Evolutionary conservation across 2,797 vertebrate genomes (phyloP).

Genomic region (Cossypha dichroa): DNA sequence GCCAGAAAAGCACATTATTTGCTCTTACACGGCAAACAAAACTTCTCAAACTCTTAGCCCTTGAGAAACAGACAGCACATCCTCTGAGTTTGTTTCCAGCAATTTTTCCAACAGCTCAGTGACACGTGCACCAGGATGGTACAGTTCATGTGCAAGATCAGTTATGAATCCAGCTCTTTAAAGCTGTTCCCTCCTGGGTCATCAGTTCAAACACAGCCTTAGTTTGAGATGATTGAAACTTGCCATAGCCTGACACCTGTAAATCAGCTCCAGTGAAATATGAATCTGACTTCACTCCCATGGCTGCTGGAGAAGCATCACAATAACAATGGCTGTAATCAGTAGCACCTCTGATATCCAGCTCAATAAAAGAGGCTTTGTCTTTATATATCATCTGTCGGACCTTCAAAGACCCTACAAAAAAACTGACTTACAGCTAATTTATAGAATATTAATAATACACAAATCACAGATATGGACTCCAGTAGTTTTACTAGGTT

Average conservation of each 20-base stretch:
- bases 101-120: background rate
- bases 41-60: background rate
- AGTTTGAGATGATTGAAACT: background rate
- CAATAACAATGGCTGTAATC: background rate
- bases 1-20: background rate
- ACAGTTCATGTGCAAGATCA: background rate
- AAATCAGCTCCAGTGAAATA: background rate
- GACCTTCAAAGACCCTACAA: background rate
- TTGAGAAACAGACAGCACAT: background rate
- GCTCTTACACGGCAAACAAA: background rate
- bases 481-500: background rate
- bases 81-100: background rate
- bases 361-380: background rate
- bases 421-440: background rate
- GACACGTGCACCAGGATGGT: fast-evolving
- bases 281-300: background rate
- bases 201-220: background rate
- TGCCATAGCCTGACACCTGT: background rate
- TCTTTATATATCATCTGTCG: background rate
- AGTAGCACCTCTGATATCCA: background rate
- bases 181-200: background rate
- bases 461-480: background rate
- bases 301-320: background rate
- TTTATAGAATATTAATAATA: background rate
- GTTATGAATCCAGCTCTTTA: background rate